Base-by-base conservation (phyloP, 2,797 vertebrate genomes). In the Toxotes lorentzi region DNA sequence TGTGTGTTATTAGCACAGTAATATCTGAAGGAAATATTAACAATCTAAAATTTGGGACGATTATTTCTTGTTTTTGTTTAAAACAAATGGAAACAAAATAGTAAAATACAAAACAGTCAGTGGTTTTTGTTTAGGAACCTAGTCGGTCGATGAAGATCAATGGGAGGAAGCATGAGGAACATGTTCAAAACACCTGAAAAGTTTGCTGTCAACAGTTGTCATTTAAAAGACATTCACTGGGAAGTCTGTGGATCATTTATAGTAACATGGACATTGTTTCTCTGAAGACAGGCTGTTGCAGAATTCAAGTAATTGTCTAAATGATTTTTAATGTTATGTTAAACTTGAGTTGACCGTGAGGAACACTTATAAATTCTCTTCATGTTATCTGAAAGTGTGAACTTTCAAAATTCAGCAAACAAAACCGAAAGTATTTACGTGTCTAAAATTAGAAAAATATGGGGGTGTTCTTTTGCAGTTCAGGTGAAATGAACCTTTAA, bases 371-470 rank as follows among this genome's bases (percentile, higher is more conserved):
- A 30, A 56, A 30, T 14, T 21, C 23, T 41, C 21, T 23, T 58
- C 13, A 24, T 5, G n/a, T 23, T 16, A 19, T 23, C 48, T n/a
- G 47, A 51, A 5, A 62, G 8, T 12, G 2, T 19, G 24, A 35
- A 9, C 35, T 35, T 38, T 35, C 38, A 35, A 24, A 68, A 45
- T 30, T 12, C 32, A 40, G 24, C 53, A 64, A 12, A 70, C 53
- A 58, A 43, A 53, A 78, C 35, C 0, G 47, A 72, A 66, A 72
- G 34, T 43, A 34, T 69, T 16, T 51, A 43, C 24, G 8, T 5
- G 5, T 48, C 50, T 41, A 58, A 43, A 19, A 27, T 50, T 12
- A 43, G 23, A 53, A 60, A 50, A 24, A 41, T 4, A 41, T 1
- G 34, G 23, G 41, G 19, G 14, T 32, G 32, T 62, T 54, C 7